phyloP scores from a whole-genome alignment of 2,113 vertebrate genomes.

The Gobius niger region DNA sequence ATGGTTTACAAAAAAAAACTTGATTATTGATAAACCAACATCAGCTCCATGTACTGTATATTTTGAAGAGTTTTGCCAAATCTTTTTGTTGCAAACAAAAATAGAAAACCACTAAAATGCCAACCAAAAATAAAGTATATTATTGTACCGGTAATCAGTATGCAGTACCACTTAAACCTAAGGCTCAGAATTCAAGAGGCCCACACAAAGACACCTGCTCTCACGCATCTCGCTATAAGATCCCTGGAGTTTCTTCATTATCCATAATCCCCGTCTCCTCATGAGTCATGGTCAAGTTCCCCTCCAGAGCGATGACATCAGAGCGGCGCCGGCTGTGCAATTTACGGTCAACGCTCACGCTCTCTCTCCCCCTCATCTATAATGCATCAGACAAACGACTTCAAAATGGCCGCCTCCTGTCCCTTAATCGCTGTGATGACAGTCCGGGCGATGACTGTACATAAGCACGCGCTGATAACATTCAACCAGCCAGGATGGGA shows the following conservation, averaged over 20 bases:
- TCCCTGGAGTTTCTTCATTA: neutral
- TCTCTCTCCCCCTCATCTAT: constrained; percentile 17
- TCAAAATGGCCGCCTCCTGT: constrained; percentile 28
- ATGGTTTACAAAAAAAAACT: too few relatives aligned
- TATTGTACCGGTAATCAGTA: too few relatives aligned
- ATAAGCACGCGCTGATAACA: constrained; percentile 9
- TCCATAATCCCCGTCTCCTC: neutral
- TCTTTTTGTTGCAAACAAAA: too few relatives aligned
- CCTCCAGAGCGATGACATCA: constrained; percentile 40
- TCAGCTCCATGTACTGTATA: too few relatives aligned
- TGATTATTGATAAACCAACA: too few relatives aligned
- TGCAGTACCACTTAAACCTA: too few relatives aligned
- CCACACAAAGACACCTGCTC: neutral
- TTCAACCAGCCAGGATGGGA: constrained; percentile 13
- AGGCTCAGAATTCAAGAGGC: too few relatives aligned
- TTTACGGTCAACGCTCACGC: constrained; percentile 5
- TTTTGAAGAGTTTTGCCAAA: too few relatives aligned
- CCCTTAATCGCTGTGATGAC: neutral
- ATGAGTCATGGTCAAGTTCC: neutral
- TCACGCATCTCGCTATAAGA: neutral
- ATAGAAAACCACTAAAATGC: too few relatives aligned
- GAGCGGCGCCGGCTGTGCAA: constrained; percentile 9
- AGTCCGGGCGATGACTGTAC: constrained; percentile 26
- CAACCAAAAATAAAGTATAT: too few relatives aligned
- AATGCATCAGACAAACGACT: constrained; percentile 22